Percentiles rank a stretch among this genome's conserved stretches.
Conservation (phyloP, 2,113 vertebrate genomes). For the Psophia crepitans region DNA sequence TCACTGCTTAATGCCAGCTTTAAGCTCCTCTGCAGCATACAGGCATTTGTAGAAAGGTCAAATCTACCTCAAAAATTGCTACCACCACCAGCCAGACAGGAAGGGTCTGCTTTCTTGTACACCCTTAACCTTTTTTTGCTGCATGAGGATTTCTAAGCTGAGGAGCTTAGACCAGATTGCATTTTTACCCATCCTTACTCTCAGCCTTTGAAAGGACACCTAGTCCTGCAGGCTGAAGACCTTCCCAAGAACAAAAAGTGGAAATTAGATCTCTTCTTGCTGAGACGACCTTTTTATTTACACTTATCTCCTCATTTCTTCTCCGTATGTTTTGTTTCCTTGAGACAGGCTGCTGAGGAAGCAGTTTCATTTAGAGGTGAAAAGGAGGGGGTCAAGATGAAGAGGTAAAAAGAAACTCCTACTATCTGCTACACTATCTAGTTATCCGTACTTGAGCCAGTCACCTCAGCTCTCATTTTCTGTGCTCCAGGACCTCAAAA, state of each 20-base stretch:
- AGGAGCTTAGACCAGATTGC: background rate
- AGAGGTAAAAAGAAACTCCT: background rate
- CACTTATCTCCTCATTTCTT: background rate
- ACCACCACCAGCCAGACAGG: background rate
- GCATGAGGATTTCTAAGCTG: background rate
- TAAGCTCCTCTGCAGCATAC: background rate
- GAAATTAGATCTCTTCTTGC: background rate
- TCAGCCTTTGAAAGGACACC: background rate
- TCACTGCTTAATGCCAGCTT: rapidly evolving
- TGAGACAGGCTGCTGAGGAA: background rate
- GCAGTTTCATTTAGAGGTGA: background rate
- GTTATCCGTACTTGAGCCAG: background rate
- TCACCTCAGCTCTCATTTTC: background rate
- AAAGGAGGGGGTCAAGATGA: background rate
- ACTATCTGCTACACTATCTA: background rate
- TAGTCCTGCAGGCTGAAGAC: background rate
- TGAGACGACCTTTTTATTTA: background rate
- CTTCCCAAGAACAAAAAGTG: background rate
- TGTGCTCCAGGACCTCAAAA: background rate
- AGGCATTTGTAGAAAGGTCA: background rate
- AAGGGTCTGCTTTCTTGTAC: background rate
- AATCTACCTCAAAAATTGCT: background rate
- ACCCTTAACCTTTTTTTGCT: background rate
- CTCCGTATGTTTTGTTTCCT: background rate
- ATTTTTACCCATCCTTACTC: background rate